These are phyloP conservation scores for Procambarus virginalis DNA, from an alignment of 1,140 invertebrate genomes.

Conservation along the genomic window DNA sequence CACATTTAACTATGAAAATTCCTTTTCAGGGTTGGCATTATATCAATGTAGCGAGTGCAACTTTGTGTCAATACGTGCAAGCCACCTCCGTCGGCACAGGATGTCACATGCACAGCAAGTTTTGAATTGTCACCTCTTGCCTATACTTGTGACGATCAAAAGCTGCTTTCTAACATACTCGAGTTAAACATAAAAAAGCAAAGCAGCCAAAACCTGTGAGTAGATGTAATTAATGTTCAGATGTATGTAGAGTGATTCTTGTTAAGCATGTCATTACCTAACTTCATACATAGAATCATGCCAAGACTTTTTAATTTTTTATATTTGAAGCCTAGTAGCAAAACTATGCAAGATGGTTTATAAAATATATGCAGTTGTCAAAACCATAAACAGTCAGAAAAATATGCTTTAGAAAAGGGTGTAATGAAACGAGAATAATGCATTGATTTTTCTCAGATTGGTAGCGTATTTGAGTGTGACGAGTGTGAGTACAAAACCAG, in stretches of 20 bases:
- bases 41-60: conserved; percentile 51
- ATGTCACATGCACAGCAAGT: conserved; percentile 56
- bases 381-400: too few relatives aligned
- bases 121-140: conserved; percentile 45
- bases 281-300: too few relatives aligned
- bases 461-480: conserved; percentile 45
- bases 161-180: conserved; percentile 46
- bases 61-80: conserved; percentile 62
- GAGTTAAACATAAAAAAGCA: conserved; percentile 46
- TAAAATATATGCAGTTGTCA: too few relatives aligned
- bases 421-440: neutral
- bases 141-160: conserved; percentile 60
- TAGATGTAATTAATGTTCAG: neutral
- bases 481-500: conserved; percentile 61
- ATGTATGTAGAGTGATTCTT: too few relatives aligned
- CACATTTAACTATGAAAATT: too few relatives aligned
- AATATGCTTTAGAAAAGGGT: neutral
- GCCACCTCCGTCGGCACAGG: conserved; percentile 56
- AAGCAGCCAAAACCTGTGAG: conserved; percentile 33
- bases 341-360: too few relatives aligned
- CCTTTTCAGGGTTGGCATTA: conserved; percentile 43
- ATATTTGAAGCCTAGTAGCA: too few relatives aligned
- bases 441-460: conserved; percentile 18
- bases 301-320: too few relatives aligned
- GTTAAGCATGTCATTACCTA: too few relatives aligned